A percentile compares a stretch with the other conserved stretches of the same genome.
Evolutionary conservation across 2,888 invertebrate species (phyloP).

Genomic region (Acronicta aceris): DNA sequence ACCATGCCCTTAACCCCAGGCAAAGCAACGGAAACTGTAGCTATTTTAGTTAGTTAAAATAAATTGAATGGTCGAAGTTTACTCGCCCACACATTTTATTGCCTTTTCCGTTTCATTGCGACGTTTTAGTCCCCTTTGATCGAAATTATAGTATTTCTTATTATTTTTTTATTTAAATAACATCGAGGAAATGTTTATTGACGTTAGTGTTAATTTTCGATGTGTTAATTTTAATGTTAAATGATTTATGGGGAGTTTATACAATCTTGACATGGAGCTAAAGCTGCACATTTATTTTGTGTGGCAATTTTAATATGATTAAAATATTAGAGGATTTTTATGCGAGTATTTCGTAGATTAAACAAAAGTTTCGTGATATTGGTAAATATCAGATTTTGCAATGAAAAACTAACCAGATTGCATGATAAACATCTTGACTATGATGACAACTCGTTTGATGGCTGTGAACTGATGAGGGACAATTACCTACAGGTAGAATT

Average conservation of each 20-base stretch:
- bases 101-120: constrained; percentile 63
- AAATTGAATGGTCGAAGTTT: constrained; percentile 69
- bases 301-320: too few relatives aligned
- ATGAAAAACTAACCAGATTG: too few relatives aligned
- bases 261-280: background rate
- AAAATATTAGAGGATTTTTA: too few relatives aligned
- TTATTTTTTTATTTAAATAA: constrained; percentile 30
- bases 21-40: constrained; percentile 67
- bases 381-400: too few relatives aligned
- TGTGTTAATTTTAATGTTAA: background rate
- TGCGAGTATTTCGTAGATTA: too few relatives aligned
- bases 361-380: too few relatives aligned
- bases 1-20: constrained; percentile 56
- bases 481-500: too few relatives aligned
- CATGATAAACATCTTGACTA: too few relatives aligned
- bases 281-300: background rate
- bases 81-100: constrained; percentile 67
- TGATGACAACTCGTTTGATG: too few relatives aligned
- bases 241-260: background rate
- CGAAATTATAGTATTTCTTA: constrained; percentile 58
- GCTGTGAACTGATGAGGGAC: too few relatives aligned
- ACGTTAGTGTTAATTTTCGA: constrained; percentile 8
- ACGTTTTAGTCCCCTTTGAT: constrained; percentile 63
- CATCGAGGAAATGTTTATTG: constrained; percentile 8
- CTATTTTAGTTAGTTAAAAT: constrained; percentile 80